Base-by-base conservation (phyloP, 2,888 invertebrate species). In the Cosmia pyralina region DNA sequence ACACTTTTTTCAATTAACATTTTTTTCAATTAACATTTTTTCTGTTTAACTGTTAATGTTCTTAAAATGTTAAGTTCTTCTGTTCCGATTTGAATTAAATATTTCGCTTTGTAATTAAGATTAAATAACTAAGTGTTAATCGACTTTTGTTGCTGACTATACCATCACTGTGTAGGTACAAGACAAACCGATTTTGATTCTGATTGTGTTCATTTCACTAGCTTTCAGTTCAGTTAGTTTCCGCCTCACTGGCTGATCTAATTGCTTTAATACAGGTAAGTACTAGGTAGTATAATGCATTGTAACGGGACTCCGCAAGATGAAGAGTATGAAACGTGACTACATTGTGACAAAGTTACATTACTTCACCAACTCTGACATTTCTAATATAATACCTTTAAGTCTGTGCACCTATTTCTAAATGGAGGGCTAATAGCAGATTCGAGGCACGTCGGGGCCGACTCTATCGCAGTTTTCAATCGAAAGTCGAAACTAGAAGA, bases 381-480 rank as follows among this genome's bases (percentile, higher is more conserved):
- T 90, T 91, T 89, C 87, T 88, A 90, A 90, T 91, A 90, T 91
- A 91, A 92, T 91, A 90, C 90, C 88, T 90, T 91, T 93, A 91
- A 92, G 90, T 88, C 88, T 90, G 89, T 89, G 90, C 89, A 93
- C 90, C 92, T 92, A 92, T 91, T 92, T 92, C 92, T 92, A 93
- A 94, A 94, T 92, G 91, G 92, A 89, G 88, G 90, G 84, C 90
- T 92, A 90, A 93, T 94, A 92, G 90, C 83, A 85, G 87, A 95
- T 94, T 95, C 96, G 84, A 85, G 78, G 90, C 96, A 95, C 96
- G 95, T 95, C 90, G 87, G 84, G 89, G 86, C 91, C 90, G 90
- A 92, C 92, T 95, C 95, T 95, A 95, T 95, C 94, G 94, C 93
- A 95, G 95, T 96, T 96, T 96, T 96, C 96, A 95, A 95, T 96